A percentile compares a stretch with the other conserved stretches of the same genome.
Evolutionary conservation across 2,113 vertebrate species (phyloP).

Genomic region (Lophius piscatorius): DNA sequence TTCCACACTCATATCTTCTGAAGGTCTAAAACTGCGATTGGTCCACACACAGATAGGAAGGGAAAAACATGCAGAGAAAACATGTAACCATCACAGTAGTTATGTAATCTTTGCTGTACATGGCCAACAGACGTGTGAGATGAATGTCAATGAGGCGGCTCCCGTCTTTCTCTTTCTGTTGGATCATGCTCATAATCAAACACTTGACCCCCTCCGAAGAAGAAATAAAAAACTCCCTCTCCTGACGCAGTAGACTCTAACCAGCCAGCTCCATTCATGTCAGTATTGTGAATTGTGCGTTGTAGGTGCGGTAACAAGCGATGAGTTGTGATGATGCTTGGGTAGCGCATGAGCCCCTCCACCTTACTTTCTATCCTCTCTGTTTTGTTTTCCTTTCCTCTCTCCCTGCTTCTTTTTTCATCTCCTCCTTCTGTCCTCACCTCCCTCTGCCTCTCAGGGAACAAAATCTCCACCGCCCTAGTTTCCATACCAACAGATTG

Average conservation of each 20-base stretch:
- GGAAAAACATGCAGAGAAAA: not conserved
- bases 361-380: slow-evolving; percentile 29
- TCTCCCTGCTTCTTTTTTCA: not conserved
- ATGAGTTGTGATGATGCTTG: not conserved
- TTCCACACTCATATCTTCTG: too few relatives aligned
- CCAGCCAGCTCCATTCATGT: not conserved
- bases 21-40: not conserved
- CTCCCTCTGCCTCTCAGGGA: slow-evolving; percentile 55
- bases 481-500: slow-evolving; percentile 84
- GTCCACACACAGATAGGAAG: not conserved
- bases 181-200: slow-evolving; percentile 11
- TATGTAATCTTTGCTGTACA: slow-evolving; percentile 71
- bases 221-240: not conserved
- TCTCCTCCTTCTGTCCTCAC: slow-evolving; percentile 39
- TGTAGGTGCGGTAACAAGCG: not conserved
- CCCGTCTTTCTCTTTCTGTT: slow-evolving; percentile 2
- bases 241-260: not conserved
- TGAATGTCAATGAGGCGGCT: slow-evolving; percentile 52
- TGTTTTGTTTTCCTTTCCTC: slow-evolving; percentile 10
- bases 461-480: slow-evolving; percentile 51
- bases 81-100: slow-evolving; percentile 25
- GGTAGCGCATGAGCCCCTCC: slow-evolving; percentile 6
- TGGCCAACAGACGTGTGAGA: slow-evolving; percentile 39
- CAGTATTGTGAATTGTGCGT: not conserved
- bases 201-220: not conserved